Evolutionary conservation across 2,113 vertebrate genomes (phyloP).

Genomic region (Antennarius striatus): DNA sequence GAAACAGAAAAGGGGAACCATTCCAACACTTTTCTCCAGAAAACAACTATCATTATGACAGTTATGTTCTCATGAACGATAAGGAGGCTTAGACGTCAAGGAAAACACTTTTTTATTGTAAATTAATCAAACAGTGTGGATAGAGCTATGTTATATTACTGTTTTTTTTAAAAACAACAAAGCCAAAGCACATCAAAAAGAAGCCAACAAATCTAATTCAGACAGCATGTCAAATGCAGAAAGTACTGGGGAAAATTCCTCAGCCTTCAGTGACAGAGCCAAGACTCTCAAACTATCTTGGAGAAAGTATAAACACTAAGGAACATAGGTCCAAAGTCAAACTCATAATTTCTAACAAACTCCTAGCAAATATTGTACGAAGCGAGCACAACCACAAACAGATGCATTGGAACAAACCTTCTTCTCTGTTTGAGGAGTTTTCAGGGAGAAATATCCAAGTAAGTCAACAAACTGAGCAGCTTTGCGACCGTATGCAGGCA

Average conservation of each 20-base stretch:
- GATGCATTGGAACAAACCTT: slow-evolving; percentile 80
- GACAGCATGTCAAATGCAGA: background rate
- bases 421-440: slow-evolving; percentile 98
- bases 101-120: background rate
- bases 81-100: background rate
- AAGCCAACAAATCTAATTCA: background rate
- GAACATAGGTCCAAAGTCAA: background rate
- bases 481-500: slow-evolving; percentile 96
- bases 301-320: background rate
- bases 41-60: background rate
- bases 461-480: slow-evolving; percentile 98
- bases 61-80: background rate
- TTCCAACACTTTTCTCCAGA: background rate
- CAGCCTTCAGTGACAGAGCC: background rate
- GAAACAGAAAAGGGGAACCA: slow-evolving; percentile 32
- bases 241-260: background rate
- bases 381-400: background rate
- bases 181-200: background rate
- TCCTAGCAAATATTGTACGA: background rate
- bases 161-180: background rate
- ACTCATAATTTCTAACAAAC: no score
- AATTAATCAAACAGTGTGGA: no score
- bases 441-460: slow-evolving; percentile 96
- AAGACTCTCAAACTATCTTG: background rate
- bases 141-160: background rate